These are phyloP conservation scores for Centropus unirufus DNA, from an alignment of 2,113 vertebrate species.

Conservation along the genomic window DNA sequence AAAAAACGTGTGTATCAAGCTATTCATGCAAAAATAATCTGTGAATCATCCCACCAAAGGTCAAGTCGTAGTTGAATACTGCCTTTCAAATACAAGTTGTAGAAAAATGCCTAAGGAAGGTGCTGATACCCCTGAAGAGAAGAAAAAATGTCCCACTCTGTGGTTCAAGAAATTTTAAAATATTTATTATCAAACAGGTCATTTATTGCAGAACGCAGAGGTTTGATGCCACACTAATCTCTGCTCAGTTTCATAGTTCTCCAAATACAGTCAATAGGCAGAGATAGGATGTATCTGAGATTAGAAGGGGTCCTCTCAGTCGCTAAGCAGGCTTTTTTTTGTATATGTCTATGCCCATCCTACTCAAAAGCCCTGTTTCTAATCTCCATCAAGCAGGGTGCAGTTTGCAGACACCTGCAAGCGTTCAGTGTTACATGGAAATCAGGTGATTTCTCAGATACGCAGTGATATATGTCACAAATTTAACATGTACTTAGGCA, in stretches of 20 bases:
- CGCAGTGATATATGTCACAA: background rate
- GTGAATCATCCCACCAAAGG: conserved; percentile 45
- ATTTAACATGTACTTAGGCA: background rate
- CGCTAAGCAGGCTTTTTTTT: background rate
- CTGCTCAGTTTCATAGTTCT: background rate
- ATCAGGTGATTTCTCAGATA: background rate
- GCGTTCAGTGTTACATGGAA: background rate
- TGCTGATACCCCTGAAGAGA: background rate
- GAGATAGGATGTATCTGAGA: background rate
- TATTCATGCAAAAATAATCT: conserved; percentile 17
- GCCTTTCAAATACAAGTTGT: background rate
- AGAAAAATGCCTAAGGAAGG: background rate
- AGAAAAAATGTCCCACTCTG: fast-evolving
- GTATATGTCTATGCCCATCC: background rate
- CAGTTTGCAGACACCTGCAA: background rate
- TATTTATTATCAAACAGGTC: background rate
- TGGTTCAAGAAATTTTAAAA: background rate
- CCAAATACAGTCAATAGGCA: background rate
- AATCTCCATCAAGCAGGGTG: background rate
- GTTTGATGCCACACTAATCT: background rate
- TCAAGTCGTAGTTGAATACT: background rate
- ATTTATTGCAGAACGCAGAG: background rate
- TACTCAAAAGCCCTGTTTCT: conserved; percentile 32
- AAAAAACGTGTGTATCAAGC: background rate
- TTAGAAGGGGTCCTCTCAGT: background rate